Evolutionary conservation across 2,113 vertebrate genomes (phyloP), one percentile per base, ranked within the genome.

Genomic region (Mesocricetus auratus): DNA sequence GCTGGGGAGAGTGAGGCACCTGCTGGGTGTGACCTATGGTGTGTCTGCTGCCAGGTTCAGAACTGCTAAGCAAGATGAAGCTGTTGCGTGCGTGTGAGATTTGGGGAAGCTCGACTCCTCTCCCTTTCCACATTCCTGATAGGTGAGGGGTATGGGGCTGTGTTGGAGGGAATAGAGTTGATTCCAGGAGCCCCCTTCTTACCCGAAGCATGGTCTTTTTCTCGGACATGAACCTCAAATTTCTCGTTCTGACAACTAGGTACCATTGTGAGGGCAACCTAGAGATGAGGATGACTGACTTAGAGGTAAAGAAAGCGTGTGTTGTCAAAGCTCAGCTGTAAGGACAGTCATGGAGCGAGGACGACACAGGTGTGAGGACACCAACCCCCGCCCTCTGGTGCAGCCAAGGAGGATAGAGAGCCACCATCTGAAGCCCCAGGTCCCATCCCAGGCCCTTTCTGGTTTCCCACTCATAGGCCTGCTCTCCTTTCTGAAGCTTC

Each of bases 21-120:
- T 22, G 4, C 21, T 3, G 50, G n/a, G 26, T 22, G 42, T 47
- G 77, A 42, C 33, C 87, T 66, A 2, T 9, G 21, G 47, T 26
- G 45, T 22, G 11, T 39, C 69, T 36, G 53, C 10, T 24, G 68
- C n/a, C 50, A 58, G 10, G 3, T 2, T 3, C 11, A 4, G 24
- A 24, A 81, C 1, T 64, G 50, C 42, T 79, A 4, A 3, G 16
- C 26, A 12, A 42, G 21, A 33, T 19, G 36, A 62, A 60, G 36
- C 78, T 3, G 0, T 39, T 4, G 1, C n/a, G 0, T 58, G 26
- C 0, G 6, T 6, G 0, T 1, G 4, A 29, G 26, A 9, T 36
- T 10, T 42, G 68, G 42, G 60, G 5, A 26, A 4, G 12, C 5
- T 29, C 6, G 0, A 3, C 29, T 47, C 64, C n/a, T 26, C 68